Evolutionary conservation across 53 echinoderm and acorn worm genomes (phyloP), one percentile per base, ranked within the genome.

Genomic region (Antedon mediterranea): DNA sequence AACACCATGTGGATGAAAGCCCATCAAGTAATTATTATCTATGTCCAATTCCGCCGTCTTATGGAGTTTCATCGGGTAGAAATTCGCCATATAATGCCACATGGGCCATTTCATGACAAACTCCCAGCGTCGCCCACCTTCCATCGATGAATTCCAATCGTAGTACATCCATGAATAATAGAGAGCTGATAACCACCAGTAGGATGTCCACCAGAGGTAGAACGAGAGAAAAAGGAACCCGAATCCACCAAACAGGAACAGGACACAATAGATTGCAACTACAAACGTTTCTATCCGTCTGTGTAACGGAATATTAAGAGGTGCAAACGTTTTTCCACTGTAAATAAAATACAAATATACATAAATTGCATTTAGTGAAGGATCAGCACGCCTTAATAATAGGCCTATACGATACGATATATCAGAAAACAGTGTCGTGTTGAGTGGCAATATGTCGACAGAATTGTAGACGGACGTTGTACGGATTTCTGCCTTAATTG

Each of bases 1-100:
- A 32, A 95, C 87, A 13, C 97, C 97, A 32, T 95, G 97, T 0
- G 97, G 97, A 74, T 95, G 97, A 73, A 82, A 92, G 0, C 89
- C 97, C 23, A 89, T 43, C 31, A 95, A 73, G 73, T 95, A 95
- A 71, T 89, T 89, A 31, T 82, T 81, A n/a, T 30, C 72, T 0
- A 92, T 91, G 70, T 95, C 97, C 3, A 95, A 71, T 3, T 92
- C 97, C 0, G 83, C 82, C 0, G 89, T 95, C 79, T 95, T 95
- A 74, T 85, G 70, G 31, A 95, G 79, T 32, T 87, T 81, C 32
- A 86, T 81, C 9, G 97, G 97, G 80, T 92, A 95, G 80, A 87
- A 95, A 71, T 95, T 85, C 18, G 42, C 76, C 85, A 86, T 84
- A 73, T 95, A 79, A 8, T 76, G 73, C 87, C 92, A 95, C 28